These are phyloP conservation scores for Pristionchus japonicus DNA, from an alignment of 2,888 invertebrate species.

Conservation along the genomic window DNA sequence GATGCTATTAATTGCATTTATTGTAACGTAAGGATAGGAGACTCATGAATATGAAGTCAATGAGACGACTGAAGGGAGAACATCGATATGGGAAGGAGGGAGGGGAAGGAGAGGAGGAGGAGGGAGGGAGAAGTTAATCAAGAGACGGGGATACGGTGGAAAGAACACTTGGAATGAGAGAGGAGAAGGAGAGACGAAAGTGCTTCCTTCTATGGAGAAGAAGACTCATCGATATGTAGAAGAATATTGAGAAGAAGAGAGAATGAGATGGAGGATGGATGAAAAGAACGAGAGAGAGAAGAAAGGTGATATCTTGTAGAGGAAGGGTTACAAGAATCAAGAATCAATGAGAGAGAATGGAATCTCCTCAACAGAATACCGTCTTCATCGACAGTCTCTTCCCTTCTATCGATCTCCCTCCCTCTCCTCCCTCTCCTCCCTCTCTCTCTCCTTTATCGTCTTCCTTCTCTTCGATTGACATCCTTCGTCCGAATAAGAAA, in stretches of 20 bases:
- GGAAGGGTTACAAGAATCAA: neutral
- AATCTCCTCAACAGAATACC: too few species aligned
- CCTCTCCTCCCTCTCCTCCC: neutral
- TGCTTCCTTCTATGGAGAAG: neutral
- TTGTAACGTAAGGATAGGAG: neutral
- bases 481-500: neutral
- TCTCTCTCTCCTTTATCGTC: neutral
- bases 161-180: conserved; percentile 17
- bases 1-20: neutral
- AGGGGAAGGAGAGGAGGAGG: neutral
- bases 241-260: neutral
- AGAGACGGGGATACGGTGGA: neutral
- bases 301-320: conserved; percentile 14
- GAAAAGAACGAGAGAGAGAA: neutral
- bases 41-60: neutral
- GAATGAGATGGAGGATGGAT: neutral
- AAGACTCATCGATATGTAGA: neutral
- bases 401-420: neutral
- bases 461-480: conserved; percentile 40
- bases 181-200: neutral
- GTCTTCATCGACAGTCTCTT: conserved; percentile 33
- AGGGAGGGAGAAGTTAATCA: neutral
- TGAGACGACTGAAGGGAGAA: neutral
- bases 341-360: neutral
- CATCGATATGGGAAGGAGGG: neutral